Conservation (phyloP, 1,140 invertebrate species). For the Lepeophtheirus salmonis region DNA sequence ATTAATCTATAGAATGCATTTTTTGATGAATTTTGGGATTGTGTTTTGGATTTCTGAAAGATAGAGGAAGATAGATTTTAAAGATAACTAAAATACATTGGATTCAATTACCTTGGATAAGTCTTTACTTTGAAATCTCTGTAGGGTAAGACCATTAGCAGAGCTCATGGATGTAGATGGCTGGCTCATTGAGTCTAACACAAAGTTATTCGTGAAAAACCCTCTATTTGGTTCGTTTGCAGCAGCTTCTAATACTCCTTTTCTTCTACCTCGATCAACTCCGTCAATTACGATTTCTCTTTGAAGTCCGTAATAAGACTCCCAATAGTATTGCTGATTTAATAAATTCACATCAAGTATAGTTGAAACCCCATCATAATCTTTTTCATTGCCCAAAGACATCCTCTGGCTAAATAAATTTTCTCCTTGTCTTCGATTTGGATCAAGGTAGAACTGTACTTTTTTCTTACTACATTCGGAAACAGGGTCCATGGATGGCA, state of each 20-base stretch:
- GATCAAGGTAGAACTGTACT: not conserved
- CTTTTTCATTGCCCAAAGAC: too few species aligned
- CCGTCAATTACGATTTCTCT: not conserved
- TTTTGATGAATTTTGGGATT: not conserved
- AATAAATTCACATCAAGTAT: not conserved
- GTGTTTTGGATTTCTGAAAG: too few species aligned
- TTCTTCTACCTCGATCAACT: not conserved
- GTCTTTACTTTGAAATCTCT: too few species aligned
- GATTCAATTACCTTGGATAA: too few species aligned
- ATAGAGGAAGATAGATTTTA: too few species aligned
- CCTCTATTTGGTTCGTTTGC: not conserved
- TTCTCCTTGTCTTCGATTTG: too few species aligned
- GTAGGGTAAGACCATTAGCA: too few species aligned
- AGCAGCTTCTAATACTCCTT: not conserved
- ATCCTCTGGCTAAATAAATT: too few species aligned
- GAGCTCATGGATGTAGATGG: not conserved
- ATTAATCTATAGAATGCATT: not conserved
- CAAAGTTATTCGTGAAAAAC: not conserved
- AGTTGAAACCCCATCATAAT: too few species aligned
- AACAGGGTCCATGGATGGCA: not conserved
- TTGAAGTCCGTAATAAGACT: not conserved
- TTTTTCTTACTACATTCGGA: not conserved
- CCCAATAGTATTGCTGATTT: not conserved
- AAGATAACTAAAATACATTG: too few species aligned
- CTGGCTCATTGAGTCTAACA: not conserved